Base-by-base conservation (phyloP, 2,113 vertebrate genomes). In the Osmerus mordax region DNA sequence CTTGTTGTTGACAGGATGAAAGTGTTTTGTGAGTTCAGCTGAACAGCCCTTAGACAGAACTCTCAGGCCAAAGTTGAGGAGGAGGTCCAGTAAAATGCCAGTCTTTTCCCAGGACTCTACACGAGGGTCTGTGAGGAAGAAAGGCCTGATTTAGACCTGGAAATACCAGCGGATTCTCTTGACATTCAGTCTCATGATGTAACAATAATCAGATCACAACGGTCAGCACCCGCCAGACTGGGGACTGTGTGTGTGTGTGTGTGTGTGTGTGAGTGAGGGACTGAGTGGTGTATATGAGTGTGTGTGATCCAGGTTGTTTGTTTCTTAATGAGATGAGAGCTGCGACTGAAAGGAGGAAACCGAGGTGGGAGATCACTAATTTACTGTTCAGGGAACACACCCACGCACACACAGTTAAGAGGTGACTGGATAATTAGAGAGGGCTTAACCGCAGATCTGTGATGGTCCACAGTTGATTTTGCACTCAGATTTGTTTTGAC, bases 91-190 rank as follows among this genome's bases (percentile, higher is more conserved):
- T 54, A 69, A 58, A 75, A 36, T 73, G 56, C 54, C 56, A 69
- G 58, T 36, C 23, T n/a, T 61, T 70, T 65, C 47, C 51, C 62
- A 61, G 29, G 63, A 55, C 3, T 28, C 53, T 0, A 36, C 36
- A 4, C 29, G 25, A 21, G 51, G 36, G 47, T 52, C 59, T 56
- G 11, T 2, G 36, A 62, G 1, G 64, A 58, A 73, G 29, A 73
- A 47, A 67, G 11, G 53, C 2, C 21, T 3, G 32, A 28, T 29
- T 54, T n/a, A 28, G 23, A 54, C 18, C 23, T 53, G 3, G 21
- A 52, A 68, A 62, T 67, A 73, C n/a, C 19, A 32, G 53, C 52
- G 21, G 19, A 18, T 70, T 75, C 55, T 11, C 23, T 29, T 74
- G 65, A 65, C 53, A 65, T 75, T 65, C 70, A 74, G 29, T 25